A percentile compares a stretch with the other conserved stretches of the same genome.
Evolutionary conservation across 1,140 invertebrate species (phyloP).

Genomic region (Diuraphis noxia): DNA sequence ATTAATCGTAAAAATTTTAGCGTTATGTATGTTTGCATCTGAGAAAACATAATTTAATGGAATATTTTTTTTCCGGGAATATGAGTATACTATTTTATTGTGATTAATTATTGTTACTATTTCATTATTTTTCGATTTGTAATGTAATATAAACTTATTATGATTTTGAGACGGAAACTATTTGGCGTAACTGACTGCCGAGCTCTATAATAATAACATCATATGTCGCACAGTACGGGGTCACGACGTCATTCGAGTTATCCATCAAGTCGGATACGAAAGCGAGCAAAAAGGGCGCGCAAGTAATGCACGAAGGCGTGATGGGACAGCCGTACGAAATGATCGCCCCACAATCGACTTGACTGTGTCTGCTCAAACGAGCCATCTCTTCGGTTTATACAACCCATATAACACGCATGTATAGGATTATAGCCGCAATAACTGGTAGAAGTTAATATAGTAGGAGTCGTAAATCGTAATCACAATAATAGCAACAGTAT

Average conservation of each 20-base stretch:
- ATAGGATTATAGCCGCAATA: no score
- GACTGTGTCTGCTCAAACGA: not conserved
- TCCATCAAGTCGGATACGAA: constrained; percentile 1
- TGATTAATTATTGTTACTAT: not conserved
- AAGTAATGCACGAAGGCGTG: not conserved
- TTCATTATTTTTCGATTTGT: not conserved
- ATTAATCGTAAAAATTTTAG: not conserved
- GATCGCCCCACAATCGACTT: not conserved
- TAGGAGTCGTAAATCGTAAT: not conserved
- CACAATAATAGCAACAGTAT: not conserved
- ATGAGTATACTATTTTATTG: not conserved
- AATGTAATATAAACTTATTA: not conserved
- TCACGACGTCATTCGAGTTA: not conserved
- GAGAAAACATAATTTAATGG: not conserved
- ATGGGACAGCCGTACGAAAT: not conserved
- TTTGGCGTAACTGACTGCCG: not conserved
- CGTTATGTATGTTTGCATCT: not conserved
- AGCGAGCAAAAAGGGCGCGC: not conserved
- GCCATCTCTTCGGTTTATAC: not conserved
- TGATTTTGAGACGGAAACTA: not conserved
- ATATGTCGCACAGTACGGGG: not conserved
- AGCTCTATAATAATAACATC: not conserved
- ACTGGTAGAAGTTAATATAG: no score
- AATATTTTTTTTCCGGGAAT: not conserved
- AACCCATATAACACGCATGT: no score